These are phyloP conservation scores for Carabus problematicus DNA, from an alignment of 2,888 invertebrate species.

Conservation along the genomic window DNA sequence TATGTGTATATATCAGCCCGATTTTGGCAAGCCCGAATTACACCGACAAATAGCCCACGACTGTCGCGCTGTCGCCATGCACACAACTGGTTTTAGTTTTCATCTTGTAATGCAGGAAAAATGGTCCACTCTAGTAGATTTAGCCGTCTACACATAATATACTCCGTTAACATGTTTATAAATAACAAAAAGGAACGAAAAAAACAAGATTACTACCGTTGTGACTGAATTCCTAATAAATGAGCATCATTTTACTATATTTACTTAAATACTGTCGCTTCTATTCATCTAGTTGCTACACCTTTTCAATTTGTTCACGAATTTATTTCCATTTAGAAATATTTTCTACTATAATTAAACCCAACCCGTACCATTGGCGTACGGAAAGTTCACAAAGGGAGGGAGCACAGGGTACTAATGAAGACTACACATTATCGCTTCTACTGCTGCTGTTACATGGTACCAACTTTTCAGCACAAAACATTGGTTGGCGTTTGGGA, in stretches of 20 bases:
- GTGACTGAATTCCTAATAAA: too few species aligned
- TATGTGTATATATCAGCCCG: background rate
- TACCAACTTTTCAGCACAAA: constrained; percentile 15
- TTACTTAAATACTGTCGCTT: too few species aligned
- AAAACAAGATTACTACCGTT: background rate
- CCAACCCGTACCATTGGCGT: too few species aligned
- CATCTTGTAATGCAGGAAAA: constrained; percentile 37
- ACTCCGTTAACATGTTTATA: background rate
- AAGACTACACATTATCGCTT: too few species aligned
- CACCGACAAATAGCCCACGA: constrained; percentile 31
- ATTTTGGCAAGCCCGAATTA: constrained; percentile 26
- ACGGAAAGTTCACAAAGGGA: too few species aligned
- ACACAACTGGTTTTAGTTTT: constrained; percentile 31
- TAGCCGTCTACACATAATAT: background rate
- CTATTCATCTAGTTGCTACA: too few species aligned
- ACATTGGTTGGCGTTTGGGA: constrained; percentile 13
- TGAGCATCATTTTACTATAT: too few species aligned
- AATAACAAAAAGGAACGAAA: background rate
- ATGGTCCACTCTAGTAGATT: constrained; percentile 32
- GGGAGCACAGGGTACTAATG: too few species aligned
- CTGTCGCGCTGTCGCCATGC: constrained; percentile 23
- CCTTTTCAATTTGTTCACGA: too few species aligned
- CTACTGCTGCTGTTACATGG: too few species aligned
- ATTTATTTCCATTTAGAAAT: too few species aligned
- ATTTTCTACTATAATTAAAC: too few species aligned